Evolutionary conservation across 2,888 invertebrate genomes (phyloP).

Genomic region (Ommatoiulus sabulosus): DNA sequence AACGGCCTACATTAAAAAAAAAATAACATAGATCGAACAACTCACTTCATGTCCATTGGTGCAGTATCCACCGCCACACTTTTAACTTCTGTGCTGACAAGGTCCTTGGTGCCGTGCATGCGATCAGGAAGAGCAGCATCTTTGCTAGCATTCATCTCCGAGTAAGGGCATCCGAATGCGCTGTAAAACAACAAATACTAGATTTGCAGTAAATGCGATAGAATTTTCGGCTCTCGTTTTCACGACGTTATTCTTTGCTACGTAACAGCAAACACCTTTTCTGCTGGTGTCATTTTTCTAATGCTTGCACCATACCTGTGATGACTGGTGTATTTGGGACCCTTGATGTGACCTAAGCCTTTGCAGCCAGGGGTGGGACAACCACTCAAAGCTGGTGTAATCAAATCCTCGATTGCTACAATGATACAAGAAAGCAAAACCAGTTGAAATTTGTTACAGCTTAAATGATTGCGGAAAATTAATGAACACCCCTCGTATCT

Average conservation of each 20-base stretch:
- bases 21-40: no score
- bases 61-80: not conserved
- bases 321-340: slow-evolving; percentile 81
- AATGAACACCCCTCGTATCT: no score
- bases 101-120: slow-evolving; percentile 56
- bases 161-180: slow-evolving; percentile 69
- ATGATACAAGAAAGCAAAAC: slow-evolving; percentile 60
- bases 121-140: slow-evolving; percentile 64
- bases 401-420: slow-evolving; percentile 76
- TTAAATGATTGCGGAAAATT: no score
- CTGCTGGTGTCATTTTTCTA: not conserved
- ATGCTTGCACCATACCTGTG: slow-evolving; percentile 66
- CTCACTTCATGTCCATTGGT: not conserved
- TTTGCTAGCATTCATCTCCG: slow-evolving; percentile 67
- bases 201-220: not conserved
- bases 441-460: no score
- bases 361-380: slow-evolving; percentile 89
- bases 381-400: slow-evolving; percentile 70
- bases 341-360: slow-evolving; percentile 88
- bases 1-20: not conserved
- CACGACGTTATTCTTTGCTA: no score
- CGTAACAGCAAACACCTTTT: no score
- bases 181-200: slow-evolving; percentile 61
- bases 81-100: slow-evolving; percentile 2
- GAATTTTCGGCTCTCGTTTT: not conserved